Evolutionary conservation across 2,797 vertebrate species (phyloP).

Genomic region (Denticeps clupeoides): DNA sequence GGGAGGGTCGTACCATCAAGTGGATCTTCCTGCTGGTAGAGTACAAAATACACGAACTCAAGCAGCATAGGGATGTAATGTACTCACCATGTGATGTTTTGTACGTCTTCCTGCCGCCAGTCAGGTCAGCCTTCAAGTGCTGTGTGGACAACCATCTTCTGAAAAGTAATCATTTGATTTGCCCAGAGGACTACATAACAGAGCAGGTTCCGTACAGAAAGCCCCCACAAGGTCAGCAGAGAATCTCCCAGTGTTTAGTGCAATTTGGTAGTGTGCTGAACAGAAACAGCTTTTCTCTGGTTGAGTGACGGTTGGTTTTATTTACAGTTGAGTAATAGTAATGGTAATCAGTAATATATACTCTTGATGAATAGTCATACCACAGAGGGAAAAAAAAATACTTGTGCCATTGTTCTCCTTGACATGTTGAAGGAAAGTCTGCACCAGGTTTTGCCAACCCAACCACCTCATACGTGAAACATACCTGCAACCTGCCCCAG

Average conservation of each 20-base stretch:
- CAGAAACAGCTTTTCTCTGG: too few relatives aligned
- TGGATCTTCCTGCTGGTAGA: slow-evolving; percentile 62
- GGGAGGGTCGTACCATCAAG: slow-evolving; percentile 29
- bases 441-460: slow-evolving; percentile 40
- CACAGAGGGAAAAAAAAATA: not conserved
- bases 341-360: too few relatives aligned
- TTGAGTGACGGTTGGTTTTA: too few relatives aligned
- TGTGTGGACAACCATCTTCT: slow-evolving; percentile 71
- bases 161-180: slow-evolving; percentile 64
- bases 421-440: slow-evolving; percentile 42
- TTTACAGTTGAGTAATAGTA: too few relatives aligned
- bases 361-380: not conserved
- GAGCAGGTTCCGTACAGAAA: slow-evolving; percentile 33
- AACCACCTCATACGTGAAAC: slow-evolving; percentile 48
- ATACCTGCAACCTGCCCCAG: slow-evolving; percentile 18
- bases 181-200: slow-evolving; percentile 68
- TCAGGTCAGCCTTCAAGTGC: slow-evolving; percentile 63
- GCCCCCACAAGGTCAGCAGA: slow-evolving; percentile 59
- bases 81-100: too few relatives aligned
- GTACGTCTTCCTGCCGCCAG: slow-evolving; percentile 38
- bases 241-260: not conserved
- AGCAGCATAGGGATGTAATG: too few relatives aligned
- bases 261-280: too few relatives aligned
- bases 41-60: too few relatives aligned
- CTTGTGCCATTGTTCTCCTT: not conserved